phyloP scores from a whole-genome alignment of 2,797 vertebrate species.

The Jordanella pulchra region DNA sequence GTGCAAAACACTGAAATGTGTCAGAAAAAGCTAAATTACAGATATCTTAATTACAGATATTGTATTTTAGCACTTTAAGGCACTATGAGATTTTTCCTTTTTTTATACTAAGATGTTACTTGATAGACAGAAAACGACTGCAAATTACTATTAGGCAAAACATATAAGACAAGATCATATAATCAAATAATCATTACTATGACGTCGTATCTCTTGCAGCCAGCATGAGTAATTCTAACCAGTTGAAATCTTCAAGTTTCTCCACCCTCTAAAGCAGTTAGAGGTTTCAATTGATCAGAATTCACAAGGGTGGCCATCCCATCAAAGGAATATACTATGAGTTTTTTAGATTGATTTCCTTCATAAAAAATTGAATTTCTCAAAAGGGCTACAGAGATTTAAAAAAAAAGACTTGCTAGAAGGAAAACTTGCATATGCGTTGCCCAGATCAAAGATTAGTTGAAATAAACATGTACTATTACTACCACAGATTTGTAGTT shows the following conservation, averaged over 20 bases:
- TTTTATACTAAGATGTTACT: neutral
- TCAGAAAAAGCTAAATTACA: neutral
- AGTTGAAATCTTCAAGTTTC: neutral
- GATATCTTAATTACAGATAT: neutral
- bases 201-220: neutral
- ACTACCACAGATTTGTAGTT: neutral
- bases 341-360: neutral
- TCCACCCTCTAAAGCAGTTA: neutral
- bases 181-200: neutral
- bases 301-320: neutral
- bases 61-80: neutral
- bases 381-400: neutral
- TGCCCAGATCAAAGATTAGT: neutral
- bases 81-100: neutral
- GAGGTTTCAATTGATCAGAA: neutral
- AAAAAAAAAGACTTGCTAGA: neutral
- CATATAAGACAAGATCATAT: neutral
- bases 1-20: neutral
- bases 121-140: neutral
- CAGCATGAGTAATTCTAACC: constrained; percentile 3
- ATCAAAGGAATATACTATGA: neutral
- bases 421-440: neutral
- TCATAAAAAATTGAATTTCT: neutral
- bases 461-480: neutral
- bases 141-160: neutral